Base-by-base conservation (phyloP, 2,888 invertebrate species). In the Perizoma flavofasciatum region DNA sequence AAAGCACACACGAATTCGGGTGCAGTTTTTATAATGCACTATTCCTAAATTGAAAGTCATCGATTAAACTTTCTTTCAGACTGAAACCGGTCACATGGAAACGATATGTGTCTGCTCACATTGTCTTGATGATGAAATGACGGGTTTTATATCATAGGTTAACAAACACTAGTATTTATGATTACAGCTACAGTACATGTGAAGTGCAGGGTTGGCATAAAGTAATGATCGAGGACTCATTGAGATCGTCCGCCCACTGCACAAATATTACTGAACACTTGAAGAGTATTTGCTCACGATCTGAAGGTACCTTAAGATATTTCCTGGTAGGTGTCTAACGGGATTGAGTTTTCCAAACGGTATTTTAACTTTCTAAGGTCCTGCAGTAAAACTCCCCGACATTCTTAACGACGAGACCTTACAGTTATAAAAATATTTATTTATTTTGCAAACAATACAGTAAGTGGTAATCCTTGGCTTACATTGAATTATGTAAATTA, bases 401-500 rank as follows among this genome's bases (percentile, higher is more conserved):
- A 39, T 44, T 48, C 33, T 44, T 22, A 49, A 11, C n/a, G 3
- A 3, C 22, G 39, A 45, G 49, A 55, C 37, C 48, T 51, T 32
- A 62, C 55, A 39, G 62, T 51, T 62, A 54, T 45, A 51, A 51
- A 48, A 55, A 55, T 46, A 52, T 58, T 52, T 53, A 51, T 55
- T 56, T 50, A 43, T 51, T 59, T 51, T 47, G 53, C 61, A 53
- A 61, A 55, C 44, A 55, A 41, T 41, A 11, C 33, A n/a, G 39
- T 50, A 43, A 47, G 45, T 5, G 35, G 50, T 49, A 55, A 62
- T 59, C 62, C 62, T 62, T 62, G 58, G 51, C 58, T 58, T 49
- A 62, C 62, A 62, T 62, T 55, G 43, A 52, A 45, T 58, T 55
- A 62, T 59, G 58, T 55, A 55, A 62, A 62, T 62, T 41, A 55